A percentile compares a stretch with the other conserved stretches of the same genome.
phyloP scores from a whole-genome alignment of 2,113 vertebrate genomes.

The Poecilia latipinna region DNA sequence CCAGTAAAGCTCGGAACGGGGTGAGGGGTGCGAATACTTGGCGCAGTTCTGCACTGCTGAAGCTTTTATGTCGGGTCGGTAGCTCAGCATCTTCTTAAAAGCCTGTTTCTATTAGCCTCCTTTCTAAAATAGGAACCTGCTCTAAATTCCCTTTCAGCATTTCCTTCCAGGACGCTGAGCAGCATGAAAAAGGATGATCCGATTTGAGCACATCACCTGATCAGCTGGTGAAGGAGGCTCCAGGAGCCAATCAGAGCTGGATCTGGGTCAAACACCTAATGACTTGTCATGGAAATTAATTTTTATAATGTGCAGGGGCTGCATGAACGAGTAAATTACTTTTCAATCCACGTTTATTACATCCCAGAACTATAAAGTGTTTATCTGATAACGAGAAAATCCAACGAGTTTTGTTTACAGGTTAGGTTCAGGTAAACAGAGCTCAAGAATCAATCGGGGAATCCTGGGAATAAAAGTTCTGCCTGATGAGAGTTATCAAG shows the following conservation, averaged over 20 bases:
- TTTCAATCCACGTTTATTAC: background rate
- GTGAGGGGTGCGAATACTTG: background rate
- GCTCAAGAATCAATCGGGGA: background rate
- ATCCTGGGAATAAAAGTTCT: background rate
- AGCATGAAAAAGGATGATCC: constrained; percentile 1
- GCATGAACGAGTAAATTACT: background rate
- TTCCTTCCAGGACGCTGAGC: constrained; percentile 14
- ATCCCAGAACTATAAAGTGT: background rate
- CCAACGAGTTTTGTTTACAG: background rate
- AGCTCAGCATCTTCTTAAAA: background rate
- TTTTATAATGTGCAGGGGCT: background rate
- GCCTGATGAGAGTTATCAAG: too few species aligned
- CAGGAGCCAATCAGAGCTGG: background rate
- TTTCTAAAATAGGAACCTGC: constrained; percentile 15
- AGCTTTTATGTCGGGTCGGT: background rate
- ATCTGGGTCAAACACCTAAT: background rate
- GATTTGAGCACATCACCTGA: background rate
- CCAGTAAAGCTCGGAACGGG: too few species aligned
- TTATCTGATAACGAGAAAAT: background rate
- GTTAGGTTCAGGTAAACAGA: background rate
- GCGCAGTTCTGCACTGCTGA: background rate
- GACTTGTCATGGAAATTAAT: background rate
- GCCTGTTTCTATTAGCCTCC: constrained; percentile 8
- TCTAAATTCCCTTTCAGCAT: background rate
- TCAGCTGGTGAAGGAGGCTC: background rate